Evolutionary conservation across 2,888 invertebrate genomes (phyloP), one percentile per base, ranked within the genome.

Genomic region (Sympetrum striolatum): DNA sequence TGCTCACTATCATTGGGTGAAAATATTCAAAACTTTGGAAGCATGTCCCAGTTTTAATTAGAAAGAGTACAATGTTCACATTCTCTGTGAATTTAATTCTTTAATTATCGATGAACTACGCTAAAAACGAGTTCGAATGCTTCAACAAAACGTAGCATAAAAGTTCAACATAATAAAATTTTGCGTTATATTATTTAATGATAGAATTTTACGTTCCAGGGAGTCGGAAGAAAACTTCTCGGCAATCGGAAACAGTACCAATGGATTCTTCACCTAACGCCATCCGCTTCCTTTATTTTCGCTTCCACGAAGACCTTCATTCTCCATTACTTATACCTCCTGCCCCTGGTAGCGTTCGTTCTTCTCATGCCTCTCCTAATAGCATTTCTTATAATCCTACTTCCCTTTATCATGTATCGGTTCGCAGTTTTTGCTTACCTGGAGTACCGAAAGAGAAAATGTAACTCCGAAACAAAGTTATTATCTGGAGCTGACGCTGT

Each of bases 401-500:
- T 86, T 39, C 86, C 86, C n/a, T 86, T 86, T 64, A 60, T 60
- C 58, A 60, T 64, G 2, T 86, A 86, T 64, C 86, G 86, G 58
- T 86, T 86, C 8, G 39, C 60, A n/a, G 37, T 86, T 60, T 37
- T 60, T 37, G 60, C 37, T 14, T 60, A 86, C 37, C 37, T 86
- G 2, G 35, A 86, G 37, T 31, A 31, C 73, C 25, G 14, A 73
- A 31, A 10, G 10, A 31, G 10, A 10, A 73, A 73, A 5, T 37
- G 39, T n/a, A 35, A n/a, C 58, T 48, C 53, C n/a, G 39, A 37
- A 86, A 86, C n/a, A 60, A 86, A 86, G 37, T 64, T 86, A n/a
- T 86, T 86, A n/a, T 86, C 86, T 60, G 86, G 86, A 12, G 86
- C 86, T n/a, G 86, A 86, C 37, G 86, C 86, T 3, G 86, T 86